Evolutionary conservation across 2,113 vertebrate genomes (phyloP).

Genomic region (Vidua macroura): DNA sequence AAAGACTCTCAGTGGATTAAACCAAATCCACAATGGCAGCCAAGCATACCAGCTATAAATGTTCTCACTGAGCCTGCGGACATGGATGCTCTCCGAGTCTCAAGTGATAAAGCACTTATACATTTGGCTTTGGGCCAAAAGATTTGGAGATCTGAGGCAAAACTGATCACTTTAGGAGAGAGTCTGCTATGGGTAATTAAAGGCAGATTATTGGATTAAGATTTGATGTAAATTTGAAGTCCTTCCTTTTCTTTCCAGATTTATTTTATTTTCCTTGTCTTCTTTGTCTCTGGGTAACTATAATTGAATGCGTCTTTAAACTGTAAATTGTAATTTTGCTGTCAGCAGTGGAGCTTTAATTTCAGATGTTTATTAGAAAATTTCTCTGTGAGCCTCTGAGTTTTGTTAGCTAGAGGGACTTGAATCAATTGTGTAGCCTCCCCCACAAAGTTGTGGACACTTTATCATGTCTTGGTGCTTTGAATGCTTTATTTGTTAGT

Average conservation of each 20-base stretch:
- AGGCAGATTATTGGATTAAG: slow-evolving; percentile 69
- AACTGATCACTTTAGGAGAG: slow-evolving; percentile 59
- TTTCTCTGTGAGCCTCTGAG: slow-evolving; percentile 30
- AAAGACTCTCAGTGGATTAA: slow-evolving; percentile 36
- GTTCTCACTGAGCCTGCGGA: slow-evolving; percentile 33
- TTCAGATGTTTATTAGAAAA: slow-evolving; percentile 66
- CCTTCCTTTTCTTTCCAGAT: slow-evolving; percentile 53
- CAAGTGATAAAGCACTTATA: slow-evolving; percentile 67
- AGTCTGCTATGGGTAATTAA: slow-evolving; percentile 61
- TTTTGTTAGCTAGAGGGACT: slow-evolving; percentile 46
- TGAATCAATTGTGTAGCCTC: slow-evolving; percentile 8
- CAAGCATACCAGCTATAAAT: slow-evolving; percentile 32
- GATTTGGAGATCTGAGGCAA: slow-evolving; percentile 58
- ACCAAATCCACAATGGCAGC: slow-evolving; percentile 52
- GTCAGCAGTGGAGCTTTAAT: slow-evolving; percentile 61
- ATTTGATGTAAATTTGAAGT: slow-evolving; percentile 56
- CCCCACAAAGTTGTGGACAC: neutral
- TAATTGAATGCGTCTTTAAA: slow-evolving; percentile 62
- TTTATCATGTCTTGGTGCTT: neutral
- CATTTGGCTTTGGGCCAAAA: slow-evolving; percentile 51
- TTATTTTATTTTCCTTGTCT: slow-evolving; percentile 35
- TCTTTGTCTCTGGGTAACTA: slow-evolving; percentile 56
- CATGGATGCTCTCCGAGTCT: slow-evolving; percentile 17
- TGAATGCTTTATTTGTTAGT: neutral
- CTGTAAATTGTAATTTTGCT: slow-evolving; percentile 69